A percentile compares a stretch with the other conserved stretches of the same genome.
Conservation (phyloP, 2,113 vertebrate genomes). For the Cathartes aura region DNA sequence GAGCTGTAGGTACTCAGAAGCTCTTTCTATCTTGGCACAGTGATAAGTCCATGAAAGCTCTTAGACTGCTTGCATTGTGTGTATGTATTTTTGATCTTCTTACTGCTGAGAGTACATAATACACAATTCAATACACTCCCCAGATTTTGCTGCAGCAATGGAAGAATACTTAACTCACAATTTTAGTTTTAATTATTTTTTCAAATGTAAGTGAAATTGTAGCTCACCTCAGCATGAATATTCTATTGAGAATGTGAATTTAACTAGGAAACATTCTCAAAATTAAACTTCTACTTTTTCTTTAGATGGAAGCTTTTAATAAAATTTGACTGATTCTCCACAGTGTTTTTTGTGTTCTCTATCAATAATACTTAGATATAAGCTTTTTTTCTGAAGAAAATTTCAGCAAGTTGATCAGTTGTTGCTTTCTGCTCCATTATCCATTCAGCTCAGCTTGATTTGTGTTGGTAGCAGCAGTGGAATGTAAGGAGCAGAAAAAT, state of each 20-base stretch:
- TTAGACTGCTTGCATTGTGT: neutral
- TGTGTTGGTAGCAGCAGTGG: neutral
- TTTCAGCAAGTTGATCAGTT: neutral
- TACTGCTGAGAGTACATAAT: neutral
- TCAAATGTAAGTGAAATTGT: neutral
- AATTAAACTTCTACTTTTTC: neutral
- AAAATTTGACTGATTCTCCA: neutral
- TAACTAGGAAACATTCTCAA: neutral
- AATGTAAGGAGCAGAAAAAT: neutral
- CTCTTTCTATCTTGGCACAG: neutral
- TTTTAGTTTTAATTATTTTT: neutral
- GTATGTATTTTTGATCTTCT: neutral
- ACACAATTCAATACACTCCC: neutral
- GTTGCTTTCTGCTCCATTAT: neutral
- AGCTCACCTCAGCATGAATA: neutral
- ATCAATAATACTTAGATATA: neutral
- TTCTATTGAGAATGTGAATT: neutral
- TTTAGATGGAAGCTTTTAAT: neutral
- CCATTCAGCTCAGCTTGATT: neutral
- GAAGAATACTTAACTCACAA: neutral
- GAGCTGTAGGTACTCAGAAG: neutral
- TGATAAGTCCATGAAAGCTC: neutral
- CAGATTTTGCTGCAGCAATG: neutral
- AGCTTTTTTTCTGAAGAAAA: neutral
- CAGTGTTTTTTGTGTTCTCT: neutral